Conservation (phyloP, 1,140 invertebrate genomes). For the Drosophila prosaltans region DNA sequence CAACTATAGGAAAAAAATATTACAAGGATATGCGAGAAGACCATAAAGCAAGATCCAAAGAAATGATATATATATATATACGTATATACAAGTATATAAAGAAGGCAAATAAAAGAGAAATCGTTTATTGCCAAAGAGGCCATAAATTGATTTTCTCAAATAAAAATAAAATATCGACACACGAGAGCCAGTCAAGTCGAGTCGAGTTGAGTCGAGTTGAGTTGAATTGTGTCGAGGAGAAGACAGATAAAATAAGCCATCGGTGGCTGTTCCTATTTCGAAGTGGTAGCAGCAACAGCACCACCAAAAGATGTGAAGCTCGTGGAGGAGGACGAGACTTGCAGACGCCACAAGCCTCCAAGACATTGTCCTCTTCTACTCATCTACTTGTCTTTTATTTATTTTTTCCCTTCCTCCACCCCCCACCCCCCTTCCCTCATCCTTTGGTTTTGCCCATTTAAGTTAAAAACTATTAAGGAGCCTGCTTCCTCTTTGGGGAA, state of each 20-base stretch:
- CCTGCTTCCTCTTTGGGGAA: slow-evolving; percentile 51
- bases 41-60: slow-evolving; percentile 67
- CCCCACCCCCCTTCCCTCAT: not conserved
- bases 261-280: slow-evolving; percentile 18
- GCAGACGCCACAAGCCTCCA: slow-evolving; percentile 62
- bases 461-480: slow-evolving; percentile 75
- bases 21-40: slow-evolving; percentile 78
- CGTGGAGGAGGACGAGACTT: slow-evolving; percentile 29
- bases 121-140: slow-evolving; percentile 80
- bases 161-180: slow-evolving; percentile 79
- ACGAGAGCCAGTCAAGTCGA: slow-evolving; percentile 14
- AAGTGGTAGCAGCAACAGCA: not conserved
- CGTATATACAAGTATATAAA: not conserved
- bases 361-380: slow-evolving; percentile 41
- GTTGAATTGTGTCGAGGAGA: slow-evolving; percentile 4
- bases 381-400: slow-evolving; percentile 47
- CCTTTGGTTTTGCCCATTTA: slow-evolving; percentile 48
- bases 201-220: not conserved
- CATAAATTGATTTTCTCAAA: slow-evolving; percentile 81
- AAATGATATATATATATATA: slow-evolving; percentile 15
- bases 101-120: slow-evolving; percentile 81
- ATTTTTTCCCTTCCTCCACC: slow-evolving; percentile 16
- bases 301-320: not conserved
- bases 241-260: slow-evolving; percentile 75
- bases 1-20: slow-evolving; percentile 81